Percentiles rank a stretch among this genome's conserved stretches.
Evolutionary conservation across 2,888 invertebrate species (phyloP).

Genomic region (Rapana venosa): DNA sequence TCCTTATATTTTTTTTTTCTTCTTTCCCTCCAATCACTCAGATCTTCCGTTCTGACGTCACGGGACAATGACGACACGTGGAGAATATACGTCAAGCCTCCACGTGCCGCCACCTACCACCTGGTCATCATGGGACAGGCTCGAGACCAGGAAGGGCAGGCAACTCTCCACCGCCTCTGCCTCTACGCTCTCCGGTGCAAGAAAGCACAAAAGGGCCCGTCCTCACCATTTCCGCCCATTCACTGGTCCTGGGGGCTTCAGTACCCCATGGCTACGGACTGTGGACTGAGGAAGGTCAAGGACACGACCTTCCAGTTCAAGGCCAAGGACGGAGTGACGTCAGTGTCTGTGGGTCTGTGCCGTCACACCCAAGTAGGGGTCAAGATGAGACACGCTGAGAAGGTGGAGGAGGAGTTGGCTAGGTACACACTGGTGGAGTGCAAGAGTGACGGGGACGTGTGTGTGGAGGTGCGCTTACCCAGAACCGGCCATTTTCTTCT

Average conservation of each 20-base stretch:
- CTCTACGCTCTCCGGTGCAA: constrained; percentile 14
- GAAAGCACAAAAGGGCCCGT: background rate
- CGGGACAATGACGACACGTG: constrained; percentile 29
- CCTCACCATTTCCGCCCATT: background rate
- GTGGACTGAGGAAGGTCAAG: constrained; percentile 27
- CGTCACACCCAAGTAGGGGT: constrained; percentile 20
- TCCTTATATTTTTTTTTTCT: background rate
- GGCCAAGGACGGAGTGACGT: constrained; percentile 25
- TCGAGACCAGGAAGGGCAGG: background rate
- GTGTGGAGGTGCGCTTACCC: background rate
- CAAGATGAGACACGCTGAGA: background rate
- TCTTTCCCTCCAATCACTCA: background rate
- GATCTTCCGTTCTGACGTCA: constrained; percentile 25
- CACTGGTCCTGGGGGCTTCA: background rate
- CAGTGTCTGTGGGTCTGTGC: background rate
- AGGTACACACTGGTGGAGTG: background rate
- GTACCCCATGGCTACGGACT: constrained; percentile 34
- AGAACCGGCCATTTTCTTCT: background rate
- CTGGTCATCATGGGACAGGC: constrained; percentile 5
- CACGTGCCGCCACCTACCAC: background rate
- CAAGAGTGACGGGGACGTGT: background rate
- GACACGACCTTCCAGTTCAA: constrained; percentile 5
- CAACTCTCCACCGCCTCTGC: constrained; percentile 4
- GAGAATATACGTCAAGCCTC: constrained; percentile 30
- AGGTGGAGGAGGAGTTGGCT: background rate